A percentile compares a stretch with the other conserved stretches of the same genome.
These are phyloP conservation scores for Phylloscopus trochiloides DNA, from an alignment of 2,113 vertebrate species.

Conservation along the genomic window DNA sequence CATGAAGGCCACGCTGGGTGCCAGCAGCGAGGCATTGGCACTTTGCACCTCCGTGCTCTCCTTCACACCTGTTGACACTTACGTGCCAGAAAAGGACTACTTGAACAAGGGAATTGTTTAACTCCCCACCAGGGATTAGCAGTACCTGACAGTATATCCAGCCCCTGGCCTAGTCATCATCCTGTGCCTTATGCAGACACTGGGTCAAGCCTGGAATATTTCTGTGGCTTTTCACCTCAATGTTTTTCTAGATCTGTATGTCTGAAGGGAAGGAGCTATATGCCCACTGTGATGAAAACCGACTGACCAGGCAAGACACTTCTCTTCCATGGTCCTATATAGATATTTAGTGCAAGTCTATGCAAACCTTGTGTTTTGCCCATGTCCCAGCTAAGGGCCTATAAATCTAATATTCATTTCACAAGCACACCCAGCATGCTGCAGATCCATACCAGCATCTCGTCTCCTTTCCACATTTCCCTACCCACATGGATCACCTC, in stretches of 20 bases:
- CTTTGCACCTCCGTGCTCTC: slow-evolving; percentile 54
- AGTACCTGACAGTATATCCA: not conserved
- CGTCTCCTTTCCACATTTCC: not conserved
- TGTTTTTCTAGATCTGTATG: not conserved
- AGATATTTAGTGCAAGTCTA: not conserved
- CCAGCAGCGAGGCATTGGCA: slow-evolving; percentile 67
- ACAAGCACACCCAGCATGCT: not conserved
- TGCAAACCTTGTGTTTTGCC: not conserved
- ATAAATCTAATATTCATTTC: not conserved
- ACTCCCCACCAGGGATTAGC: not conserved
- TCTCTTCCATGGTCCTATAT: not conserved
- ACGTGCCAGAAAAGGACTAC: slow-evolving; percentile 65
- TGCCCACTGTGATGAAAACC: not conserved
- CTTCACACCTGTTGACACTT: slow-evolving; percentile 76
- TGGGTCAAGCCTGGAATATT: not conserved
- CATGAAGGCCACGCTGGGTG: slow-evolving; percentile 55
- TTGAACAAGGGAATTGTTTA: slow-evolving; percentile 12
- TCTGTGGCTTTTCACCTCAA: not conserved
- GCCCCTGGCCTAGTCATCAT: not conserved
- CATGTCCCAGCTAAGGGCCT: not conserved
- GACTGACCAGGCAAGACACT: not conserved
- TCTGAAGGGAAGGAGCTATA: not conserved
- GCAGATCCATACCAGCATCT: not conserved
- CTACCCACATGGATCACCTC: not conserved
- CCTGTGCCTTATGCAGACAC: not conserved